Conservation (phyloP, 1,140 invertebrate species). For the Drosophila subpulchrella region DNA sequence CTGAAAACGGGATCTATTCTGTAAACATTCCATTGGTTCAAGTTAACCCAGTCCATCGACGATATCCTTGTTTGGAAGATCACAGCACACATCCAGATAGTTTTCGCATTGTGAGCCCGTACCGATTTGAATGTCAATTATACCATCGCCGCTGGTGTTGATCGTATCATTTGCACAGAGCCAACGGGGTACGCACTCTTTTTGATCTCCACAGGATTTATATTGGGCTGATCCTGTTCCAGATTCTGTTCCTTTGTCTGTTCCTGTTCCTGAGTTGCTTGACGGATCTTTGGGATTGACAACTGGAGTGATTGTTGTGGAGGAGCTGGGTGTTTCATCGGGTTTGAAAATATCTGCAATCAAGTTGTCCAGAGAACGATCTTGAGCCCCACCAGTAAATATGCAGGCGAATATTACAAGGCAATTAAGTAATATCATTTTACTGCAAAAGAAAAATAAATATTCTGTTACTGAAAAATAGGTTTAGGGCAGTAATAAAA, state of each 20-base stretch:
- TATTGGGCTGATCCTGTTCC: slow-evolving; percentile 21
- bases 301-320: background rate
- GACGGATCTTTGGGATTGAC: slow-evolving; percentile 15
- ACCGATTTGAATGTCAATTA: slow-evolving; percentile 88
- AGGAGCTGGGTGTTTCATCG: slow-evolving; percentile 13
- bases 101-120: slow-evolving; percentile 52
- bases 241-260: no score
- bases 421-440: slow-evolving; percentile 29
- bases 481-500: no score
- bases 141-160: slow-evolving; percentile 88
- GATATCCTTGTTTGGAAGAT: slow-evolving; percentile 63
- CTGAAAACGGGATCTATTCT: no score
- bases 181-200: slow-evolving; percentile 85
- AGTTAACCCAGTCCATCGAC: background rate
- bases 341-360: slow-evolving; percentile 69
- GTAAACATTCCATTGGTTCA: slow-evolving; percentile 4
- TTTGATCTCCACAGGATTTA: slow-evolving; percentile 67
- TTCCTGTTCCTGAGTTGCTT: no score
- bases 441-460: slow-evolving; percentile 17
- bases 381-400: slow-evolving; percentile 37
- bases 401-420: slow-evolving; percentile 41
- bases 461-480: no score
- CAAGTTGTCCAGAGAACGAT: slow-evolving; percentile 57
- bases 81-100: slow-evolving; percentile 73
- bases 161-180: slow-evolving; percentile 85